Conservation (phyloP, 2,888 invertebrate genomes). For the Lapara coniferarum region DNA sequence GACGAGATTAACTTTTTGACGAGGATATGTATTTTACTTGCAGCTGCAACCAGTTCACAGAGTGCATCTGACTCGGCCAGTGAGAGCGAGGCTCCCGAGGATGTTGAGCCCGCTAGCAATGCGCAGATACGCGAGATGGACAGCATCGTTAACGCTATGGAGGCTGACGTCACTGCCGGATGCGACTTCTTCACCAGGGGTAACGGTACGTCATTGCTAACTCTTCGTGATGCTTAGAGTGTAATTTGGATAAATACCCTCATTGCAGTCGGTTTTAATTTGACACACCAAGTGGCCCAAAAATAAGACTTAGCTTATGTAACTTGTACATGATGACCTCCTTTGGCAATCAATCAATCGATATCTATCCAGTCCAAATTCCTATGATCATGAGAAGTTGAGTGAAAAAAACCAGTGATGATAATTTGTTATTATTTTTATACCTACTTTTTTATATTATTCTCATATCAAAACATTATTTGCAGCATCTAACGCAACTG, state of each 20-base stretch:
- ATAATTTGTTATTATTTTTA: too few species aligned
- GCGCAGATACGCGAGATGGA: slow-evolving; percentile 77
- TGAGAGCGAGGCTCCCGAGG: slow-evolving; percentile 59
- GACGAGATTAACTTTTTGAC: too few species aligned
- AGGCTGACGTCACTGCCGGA: slow-evolving; percentile 76
- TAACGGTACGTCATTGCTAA: slow-evolving; percentile 44
- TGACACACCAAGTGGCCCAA: too few species aligned
- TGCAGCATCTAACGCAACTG: slow-evolving; percentile 46
- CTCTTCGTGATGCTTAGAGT: background rate
- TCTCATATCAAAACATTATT: slow-evolving; percentile 17
- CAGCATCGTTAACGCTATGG: slow-evolving; percentile 85
- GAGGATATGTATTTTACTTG: background rate
- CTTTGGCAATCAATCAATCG: too few species aligned
- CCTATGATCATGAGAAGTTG: too few species aligned
- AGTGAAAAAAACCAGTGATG: too few species aligned
- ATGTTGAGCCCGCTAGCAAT: slow-evolving; percentile 62
- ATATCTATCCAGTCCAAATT: too few species aligned
- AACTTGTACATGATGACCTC: too few species aligned
- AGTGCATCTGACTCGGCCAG: slow-evolving; percentile 56
- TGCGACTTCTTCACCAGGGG: slow-evolving; percentile 61
- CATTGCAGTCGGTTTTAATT: too few species aligned
- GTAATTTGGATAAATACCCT: too few species aligned
- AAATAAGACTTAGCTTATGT: too few species aligned
- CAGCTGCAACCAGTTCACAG: slow-evolving; percentile 46
- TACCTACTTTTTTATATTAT: background rate